Percentiles rank a stretch among this genome's conserved stretches.
Evolutionary conservation across 1,140 invertebrate species (phyloP).

Genomic region (Pseudomyrmex pallidus): DNA sequence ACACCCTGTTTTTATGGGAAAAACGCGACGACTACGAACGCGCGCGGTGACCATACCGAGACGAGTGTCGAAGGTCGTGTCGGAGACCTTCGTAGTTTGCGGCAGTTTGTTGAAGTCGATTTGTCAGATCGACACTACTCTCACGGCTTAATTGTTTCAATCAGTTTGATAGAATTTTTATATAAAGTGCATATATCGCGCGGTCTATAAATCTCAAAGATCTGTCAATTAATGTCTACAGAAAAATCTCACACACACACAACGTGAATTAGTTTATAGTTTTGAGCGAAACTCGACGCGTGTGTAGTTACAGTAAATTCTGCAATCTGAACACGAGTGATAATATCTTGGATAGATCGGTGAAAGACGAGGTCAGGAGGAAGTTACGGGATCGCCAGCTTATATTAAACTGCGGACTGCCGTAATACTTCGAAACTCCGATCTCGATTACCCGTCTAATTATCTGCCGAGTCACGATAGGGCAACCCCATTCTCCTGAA

Average conservation of each 20-base stretch:
- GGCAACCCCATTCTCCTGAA: constrained; percentile 77
- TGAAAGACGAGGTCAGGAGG: constrained; percentile 7
- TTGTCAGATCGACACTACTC: neutral
- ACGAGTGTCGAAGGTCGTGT: constrained; percentile 40
- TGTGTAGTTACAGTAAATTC: constrained; percentile 36
- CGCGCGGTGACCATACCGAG: constrained; percentile 11
- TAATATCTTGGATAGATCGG: constrained; percentile 69
- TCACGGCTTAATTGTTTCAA: constrained; percentile 6
- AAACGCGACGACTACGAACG: constrained; percentile 14
- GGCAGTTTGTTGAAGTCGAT: constrained; percentile 7
- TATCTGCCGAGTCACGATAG: constrained; percentile 77
- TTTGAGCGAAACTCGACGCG: neutral
- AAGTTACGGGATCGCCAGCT: constrained; percentile 28
- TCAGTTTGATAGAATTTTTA: neutral
- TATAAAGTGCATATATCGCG: too few species aligned
- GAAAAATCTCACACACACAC: neutral
- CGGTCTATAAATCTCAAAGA: neutral
- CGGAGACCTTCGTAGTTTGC: constrained; percentile 3
- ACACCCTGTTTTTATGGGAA: constrained; percentile 77
- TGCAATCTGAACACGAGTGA: constrained; percentile 59
- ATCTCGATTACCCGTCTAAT: constrained; percentile 84
- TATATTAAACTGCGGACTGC: constrained; percentile 69
- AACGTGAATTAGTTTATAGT: neutral
- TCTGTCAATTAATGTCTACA: neutral
- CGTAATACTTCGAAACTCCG: constrained; percentile 75